Percentiles rank a stretch among this genome's conserved stretches.
Evolutionary conservation across 2,113 vertebrate species (phyloP).

Genomic region (Microcebus lehilahytsara): DNA sequence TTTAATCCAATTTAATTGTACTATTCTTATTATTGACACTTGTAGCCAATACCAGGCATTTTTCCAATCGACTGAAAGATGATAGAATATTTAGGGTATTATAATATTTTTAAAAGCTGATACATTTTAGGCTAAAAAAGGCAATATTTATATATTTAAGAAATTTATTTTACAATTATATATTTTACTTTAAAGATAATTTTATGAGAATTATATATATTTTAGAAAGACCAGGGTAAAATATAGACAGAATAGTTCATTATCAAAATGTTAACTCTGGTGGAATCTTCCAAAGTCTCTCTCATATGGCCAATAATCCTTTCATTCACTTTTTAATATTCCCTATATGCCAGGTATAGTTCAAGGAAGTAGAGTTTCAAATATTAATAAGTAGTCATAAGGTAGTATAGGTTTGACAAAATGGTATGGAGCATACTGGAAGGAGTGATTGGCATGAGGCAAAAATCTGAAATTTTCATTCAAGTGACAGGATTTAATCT

Average conservation of each 20-base stretch:
- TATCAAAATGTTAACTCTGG: background rate
- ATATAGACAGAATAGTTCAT: background rate
- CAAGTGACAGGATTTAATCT: background rate
- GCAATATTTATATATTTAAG: background rate
- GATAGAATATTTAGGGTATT: background rate
- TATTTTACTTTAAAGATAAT: conserved; percentile 20
- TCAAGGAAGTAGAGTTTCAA: background rate
- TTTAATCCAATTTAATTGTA: background rate
- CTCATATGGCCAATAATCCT: background rate
- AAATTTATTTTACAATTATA: background rate
- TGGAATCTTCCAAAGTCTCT: background rate
- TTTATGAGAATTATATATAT: background rate
- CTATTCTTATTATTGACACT: background rate
- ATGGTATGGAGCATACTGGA: background rate
- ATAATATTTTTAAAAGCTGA: background rate
- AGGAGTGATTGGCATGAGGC: background rate
- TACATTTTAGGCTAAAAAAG: background rate
- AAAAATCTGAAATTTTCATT: background rate
- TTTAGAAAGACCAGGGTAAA: background rate
- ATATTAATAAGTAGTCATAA: background rate
- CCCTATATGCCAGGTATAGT: background rate
- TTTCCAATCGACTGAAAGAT: background rate
- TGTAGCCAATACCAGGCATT: background rate
- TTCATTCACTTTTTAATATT: background rate
- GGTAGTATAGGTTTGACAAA: background rate